These are phyloP conservation scores for Girardinus metallicus DNA, from an alignment of 2,797 vertebrate genomes.

Conservation along the genomic window DNA sequence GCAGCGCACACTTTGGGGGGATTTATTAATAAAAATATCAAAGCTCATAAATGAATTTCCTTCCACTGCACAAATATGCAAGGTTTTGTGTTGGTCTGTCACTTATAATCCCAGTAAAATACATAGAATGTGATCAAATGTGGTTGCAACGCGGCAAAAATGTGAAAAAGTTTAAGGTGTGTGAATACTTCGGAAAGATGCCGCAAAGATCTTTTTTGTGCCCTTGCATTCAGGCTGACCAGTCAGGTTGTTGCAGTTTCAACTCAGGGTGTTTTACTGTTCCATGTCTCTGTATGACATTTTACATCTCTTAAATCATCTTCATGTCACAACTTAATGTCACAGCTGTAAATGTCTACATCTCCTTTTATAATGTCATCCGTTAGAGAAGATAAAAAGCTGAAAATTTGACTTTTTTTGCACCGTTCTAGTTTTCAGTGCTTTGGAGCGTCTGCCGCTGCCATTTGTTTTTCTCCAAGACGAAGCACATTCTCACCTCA, in stretches of 20 bases:
- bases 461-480: neutral
- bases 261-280: neutral
- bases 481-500: neutral
- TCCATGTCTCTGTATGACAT: neutral
- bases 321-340: neutral
- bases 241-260: neutral
- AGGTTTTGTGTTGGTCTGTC: neutral
- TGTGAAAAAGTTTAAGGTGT: neutral
- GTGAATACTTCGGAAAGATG: neutral
- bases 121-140: neutral
- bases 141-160: neutral
- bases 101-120: neutral
- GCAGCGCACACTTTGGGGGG: neutral
- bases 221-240: neutral
- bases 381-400: neutral
- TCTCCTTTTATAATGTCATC: neutral
- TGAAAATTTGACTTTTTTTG: neutral
- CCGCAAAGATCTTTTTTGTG: neutral
- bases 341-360: neutral
- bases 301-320: neutral
- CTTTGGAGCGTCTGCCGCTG: neutral
- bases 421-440: neutral
- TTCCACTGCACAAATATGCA: neutral
- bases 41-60: neutral
- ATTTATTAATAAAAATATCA: neutral